phyloP scores from a whole-genome alignment of 2,888 invertebrate species.

The Dryadula phaetusa region DNA sequence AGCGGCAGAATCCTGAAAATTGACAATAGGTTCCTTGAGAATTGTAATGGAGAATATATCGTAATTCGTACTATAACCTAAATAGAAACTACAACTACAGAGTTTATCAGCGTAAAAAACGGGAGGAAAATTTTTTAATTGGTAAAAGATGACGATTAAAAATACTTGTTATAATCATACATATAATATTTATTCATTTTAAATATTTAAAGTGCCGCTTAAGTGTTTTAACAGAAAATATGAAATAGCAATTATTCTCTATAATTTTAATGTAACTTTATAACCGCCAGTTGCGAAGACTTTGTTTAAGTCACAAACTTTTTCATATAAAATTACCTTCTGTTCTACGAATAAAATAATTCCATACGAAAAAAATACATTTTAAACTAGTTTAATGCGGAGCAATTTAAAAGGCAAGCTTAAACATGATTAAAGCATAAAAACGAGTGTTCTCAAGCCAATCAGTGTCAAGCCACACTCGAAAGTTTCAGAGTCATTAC shows the following conservation, averaged over 20 bases:
- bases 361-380: not conserved
- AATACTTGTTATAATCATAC: too few relatives aligned
- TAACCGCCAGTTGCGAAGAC: not conserved
- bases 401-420: conserved; percentile 31
- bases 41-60: too few relatives aligned
- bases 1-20: too few relatives aligned
- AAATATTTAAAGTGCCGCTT: not conserved
- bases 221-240: too few relatives aligned
- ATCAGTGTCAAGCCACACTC: conserved; percentile 44
- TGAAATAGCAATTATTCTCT: too few relatives aligned
- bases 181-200: not conserved
- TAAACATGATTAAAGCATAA: conserved; percentile 34
- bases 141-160: too few relatives aligned
- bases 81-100: too few relatives aligned
- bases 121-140: too few relatives aligned
- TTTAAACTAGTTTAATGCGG: not conserved
- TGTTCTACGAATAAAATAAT: not conserved
- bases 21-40: too few relatives aligned
- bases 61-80: too few relatives aligned
- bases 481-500: conserved; percentile 42
- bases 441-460: conserved; percentile 39
- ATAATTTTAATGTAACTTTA: not conserved
- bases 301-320: not conserved
- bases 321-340: not conserved
- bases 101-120: too few relatives aligned